Evolutionary conservation across 2,888 invertebrate species (phyloP), one percentile per base, ranked within the genome.

Genomic region (Ecdyonurus torrentis): DNA sequence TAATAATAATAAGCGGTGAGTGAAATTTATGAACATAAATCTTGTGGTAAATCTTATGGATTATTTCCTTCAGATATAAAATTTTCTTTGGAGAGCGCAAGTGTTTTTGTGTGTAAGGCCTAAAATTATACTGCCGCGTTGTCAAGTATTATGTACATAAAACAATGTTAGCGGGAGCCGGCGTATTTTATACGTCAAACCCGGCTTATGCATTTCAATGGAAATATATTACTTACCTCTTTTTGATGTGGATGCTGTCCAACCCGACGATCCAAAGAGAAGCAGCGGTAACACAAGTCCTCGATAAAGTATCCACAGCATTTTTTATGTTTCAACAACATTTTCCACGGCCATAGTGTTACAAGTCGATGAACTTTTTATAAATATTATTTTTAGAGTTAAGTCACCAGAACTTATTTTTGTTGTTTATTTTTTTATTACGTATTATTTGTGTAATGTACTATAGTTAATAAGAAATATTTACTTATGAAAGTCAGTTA

Each of bases 321-420:
- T 73, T 71, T 73, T 72, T 72, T 73, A 74, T 72, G 72, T 72
- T 69, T 70, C 71, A 70, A 71, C 71, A 70, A 71, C 74, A 74
- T 74, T 71, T 71, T 74, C 72, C 74, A 72, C 73, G 72, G 73
- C 73, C 74, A 74, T 74, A 70, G 68, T 72, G 70, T 68, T 69
- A 69, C 68, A 68, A 37, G 37, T 37, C 37, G 37, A 37, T 37
- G 7, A 37, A 37, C 37, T 37, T 37, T 37, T 37, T 37, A 10
- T 10, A 37, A 10, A 37, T 10, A 37, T 37, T 10, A 37, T 37
- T 37, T 10, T 10, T 37, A 37, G 15, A 37, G 37, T 37, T 37
- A 37, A 10, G n/a, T n/a, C n/a, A n/a, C n/a, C n/a, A n/a, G n/a
- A n/a, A 10, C 5, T 37, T 37, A 37, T 37, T 37, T 37, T 37